Evolutionary conservation across 1,140 invertebrate species (phyloP), one percentile per base, ranked within the genome.

Genomic region (Ptiloglossa arizonensis): DNA sequence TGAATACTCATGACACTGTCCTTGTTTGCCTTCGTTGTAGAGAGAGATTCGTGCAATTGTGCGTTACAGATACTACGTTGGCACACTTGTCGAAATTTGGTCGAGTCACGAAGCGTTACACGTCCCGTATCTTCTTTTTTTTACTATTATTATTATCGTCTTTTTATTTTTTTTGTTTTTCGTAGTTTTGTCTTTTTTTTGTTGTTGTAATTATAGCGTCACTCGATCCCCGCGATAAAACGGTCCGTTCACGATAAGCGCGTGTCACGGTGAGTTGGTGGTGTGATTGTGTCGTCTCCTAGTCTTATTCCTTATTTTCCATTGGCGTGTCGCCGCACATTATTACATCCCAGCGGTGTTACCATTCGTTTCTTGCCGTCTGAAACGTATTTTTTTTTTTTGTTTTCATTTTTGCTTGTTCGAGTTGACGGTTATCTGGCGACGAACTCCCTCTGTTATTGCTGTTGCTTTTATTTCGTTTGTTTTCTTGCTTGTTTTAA

Each of bases 151-250:
- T 64, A 72, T 79, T 54, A 41, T 70, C 4, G 38, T 70, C 48
- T 57, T 70, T 29, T 62, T 41, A 68, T 76, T 59, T 68, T 69
- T 59, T 66, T 24, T 9, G 0, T 78, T 78, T 78, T 63, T 64
- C 22, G 15, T 72, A 24, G 24, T 74, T 79, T 76, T 69, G 24
- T 52, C 38, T 27, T 70, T 74, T 77, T 77, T 29, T 79, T 27
- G 71, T 54, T 73, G 38, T 22, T 79, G 59, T 68, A 80, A 75
- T 77, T 79, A 66, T 79, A 87, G 74, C 74, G 74, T 88, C 79
- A 83, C 77, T 87, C 77, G 71, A 86, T 86, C 71, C 74, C 63
- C 74, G 79, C 85, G 73, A 87, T 87, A 87, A 88, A 86, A 86
- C 82, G 80, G 79, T 87, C 75, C 73, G 67, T 81, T 83, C 71